phyloP scores from a whole-genome alignment of 1,140 invertebrate genomes.

The Helicorthomorpha holstii region DNA sequence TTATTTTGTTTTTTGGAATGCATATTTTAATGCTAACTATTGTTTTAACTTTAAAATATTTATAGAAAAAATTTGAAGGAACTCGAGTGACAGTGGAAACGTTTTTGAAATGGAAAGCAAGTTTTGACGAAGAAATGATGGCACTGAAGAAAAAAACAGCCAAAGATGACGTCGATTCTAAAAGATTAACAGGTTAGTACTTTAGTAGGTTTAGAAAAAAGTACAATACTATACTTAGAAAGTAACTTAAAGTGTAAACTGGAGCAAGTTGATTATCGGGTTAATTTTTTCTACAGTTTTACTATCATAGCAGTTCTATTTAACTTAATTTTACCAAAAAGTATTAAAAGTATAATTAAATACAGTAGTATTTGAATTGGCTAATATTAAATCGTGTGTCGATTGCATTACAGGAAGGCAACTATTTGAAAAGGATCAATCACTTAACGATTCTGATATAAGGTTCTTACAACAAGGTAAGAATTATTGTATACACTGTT shows the following conservation, averaged over 20 bases:
- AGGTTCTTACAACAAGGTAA: constrained; percentile 83
- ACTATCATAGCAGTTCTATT: too few species aligned
- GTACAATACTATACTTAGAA: too few species aligned
- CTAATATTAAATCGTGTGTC: too few species aligned
- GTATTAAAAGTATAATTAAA: too few species aligned
- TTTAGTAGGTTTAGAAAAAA: too few species aligned
- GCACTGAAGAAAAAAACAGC: constrained; percentile 49
- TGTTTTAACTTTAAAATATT: too few species aligned
- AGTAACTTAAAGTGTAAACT: constrained; percentile 41
- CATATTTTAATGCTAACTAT: constrained; percentile 3
- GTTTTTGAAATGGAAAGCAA: constrained; percentile 86
- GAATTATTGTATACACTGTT: constrained; percentile 12
- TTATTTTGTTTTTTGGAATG: neutral
- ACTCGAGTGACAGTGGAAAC: constrained; percentile 87
- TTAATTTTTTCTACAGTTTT: too few species aligned
- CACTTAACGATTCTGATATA: constrained; percentile 84
- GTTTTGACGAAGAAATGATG: constrained; percentile 79
- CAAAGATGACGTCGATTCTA: constrained; percentile 29
- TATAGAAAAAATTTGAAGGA: constrained; percentile 89
- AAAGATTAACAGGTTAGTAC: constrained; percentile 28
- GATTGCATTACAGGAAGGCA: constrained; percentile 50
- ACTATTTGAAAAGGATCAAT: constrained; percentile 79
- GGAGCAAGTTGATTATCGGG: constrained; percentile 18
- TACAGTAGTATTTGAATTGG: too few species aligned
- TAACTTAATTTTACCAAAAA: too few species aligned